phyloP scores from a whole-genome alignment of 2,888 invertebrate genomes.

The Acronicta aceris region DNA sequence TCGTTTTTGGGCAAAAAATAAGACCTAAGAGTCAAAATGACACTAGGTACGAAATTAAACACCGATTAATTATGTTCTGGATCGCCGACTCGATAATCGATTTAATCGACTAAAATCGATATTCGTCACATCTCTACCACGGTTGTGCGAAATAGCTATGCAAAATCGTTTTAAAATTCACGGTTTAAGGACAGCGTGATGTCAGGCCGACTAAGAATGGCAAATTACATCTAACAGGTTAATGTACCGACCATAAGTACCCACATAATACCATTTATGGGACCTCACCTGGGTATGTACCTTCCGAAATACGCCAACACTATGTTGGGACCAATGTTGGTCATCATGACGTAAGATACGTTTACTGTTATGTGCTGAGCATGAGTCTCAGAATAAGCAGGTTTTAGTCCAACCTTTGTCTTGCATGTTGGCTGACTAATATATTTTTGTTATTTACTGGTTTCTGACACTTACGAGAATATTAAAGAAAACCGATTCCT shows the following conservation, averaged over 20 bases:
- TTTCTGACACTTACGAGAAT: no score
- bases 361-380: no score
- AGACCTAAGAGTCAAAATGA: background rate
- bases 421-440: no score
- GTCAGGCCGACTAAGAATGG: constrained; percentile 36
- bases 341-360: no score
- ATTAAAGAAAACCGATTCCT: no score
- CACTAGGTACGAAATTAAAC: background rate
- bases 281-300: background rate
- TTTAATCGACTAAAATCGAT: background rate
- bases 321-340: constrained; percentile 6
- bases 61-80: background rate
- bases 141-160: constrained; percentile 10
- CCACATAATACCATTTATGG: constrained; percentile 14
- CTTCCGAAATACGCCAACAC: constrained; percentile 17
- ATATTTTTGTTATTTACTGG: no score
- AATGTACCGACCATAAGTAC: constrained; percentile 29
- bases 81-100: constrained; percentile 1
- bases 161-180: constrained; percentile 12
- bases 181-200: constrained; percentile 30
- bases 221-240: constrained; percentile 24
- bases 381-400: no score
- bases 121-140: constrained; percentile 15
- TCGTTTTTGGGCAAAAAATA: background rate
- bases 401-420: no score